These are phyloP conservation scores for Eugnorisma glareosa DNA, from an alignment of 2,888 invertebrate species.

Conservation along the genomic window DNA sequence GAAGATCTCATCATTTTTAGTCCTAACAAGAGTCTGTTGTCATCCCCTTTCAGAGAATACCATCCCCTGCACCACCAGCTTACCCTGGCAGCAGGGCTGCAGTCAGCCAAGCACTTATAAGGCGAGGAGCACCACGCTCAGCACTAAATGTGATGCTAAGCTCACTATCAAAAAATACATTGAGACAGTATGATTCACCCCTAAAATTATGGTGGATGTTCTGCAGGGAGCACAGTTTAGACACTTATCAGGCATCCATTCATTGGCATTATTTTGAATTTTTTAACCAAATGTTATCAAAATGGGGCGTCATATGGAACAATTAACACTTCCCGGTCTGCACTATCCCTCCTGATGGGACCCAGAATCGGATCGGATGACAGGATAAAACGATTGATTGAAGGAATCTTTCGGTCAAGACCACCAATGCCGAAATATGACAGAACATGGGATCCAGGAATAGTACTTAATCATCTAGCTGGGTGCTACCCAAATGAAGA, in stretches of 20 bases:
- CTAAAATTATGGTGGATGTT: constrained; percentile 1
- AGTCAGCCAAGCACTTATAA: constrained; percentile 5
- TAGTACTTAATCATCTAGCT: constrained; percentile 2
- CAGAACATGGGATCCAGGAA: constrained; percentile 15
- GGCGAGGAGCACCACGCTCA: background rate
- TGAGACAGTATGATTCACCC: background rate
- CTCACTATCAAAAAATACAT: background rate
- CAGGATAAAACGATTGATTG: background rate
- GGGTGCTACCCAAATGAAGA: constrained; percentile 4
- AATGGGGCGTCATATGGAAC: background rate
- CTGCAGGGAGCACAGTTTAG: no score
- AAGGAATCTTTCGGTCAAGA: constrained; percentile 9
- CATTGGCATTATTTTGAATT: background rate
- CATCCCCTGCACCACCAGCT: background rate
- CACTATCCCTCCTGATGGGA: constrained; percentile 8
- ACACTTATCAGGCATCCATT: background rate
- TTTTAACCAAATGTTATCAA: background rate
- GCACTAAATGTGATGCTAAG: no score
- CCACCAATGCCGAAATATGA: constrained; percentile 21
- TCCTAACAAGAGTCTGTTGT: no score
- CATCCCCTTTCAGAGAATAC: no score
- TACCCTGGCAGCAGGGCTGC: no score
- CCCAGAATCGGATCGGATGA: constrained; percentile 14
- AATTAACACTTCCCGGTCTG: background rate
- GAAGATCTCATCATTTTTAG: no score